These are phyloP conservation scores for Camponotus floridanus DNA, from an alignment of 1,140 invertebrate genomes.

Conservation along the genomic window DNA sequence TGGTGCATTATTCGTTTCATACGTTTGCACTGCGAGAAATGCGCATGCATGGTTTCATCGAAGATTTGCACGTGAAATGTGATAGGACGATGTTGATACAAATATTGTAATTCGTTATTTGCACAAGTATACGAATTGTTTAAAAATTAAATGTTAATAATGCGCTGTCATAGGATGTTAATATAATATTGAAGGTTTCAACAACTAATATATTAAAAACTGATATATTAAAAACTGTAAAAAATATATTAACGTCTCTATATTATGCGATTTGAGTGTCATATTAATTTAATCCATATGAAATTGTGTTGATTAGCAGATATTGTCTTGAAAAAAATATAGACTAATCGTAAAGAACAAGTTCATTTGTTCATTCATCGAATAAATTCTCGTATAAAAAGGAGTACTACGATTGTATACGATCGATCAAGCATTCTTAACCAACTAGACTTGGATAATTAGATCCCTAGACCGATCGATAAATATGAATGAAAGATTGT, in stretches of 20 bases:
- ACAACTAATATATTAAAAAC: background rate
- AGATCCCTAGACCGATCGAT: constrained; percentile 31
- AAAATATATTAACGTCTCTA: background rate
- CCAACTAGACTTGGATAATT: constrained; percentile 31
- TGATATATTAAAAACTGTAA: background rate
- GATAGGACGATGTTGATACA: constrained; percentile 3
- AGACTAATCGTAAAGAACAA: background rate
- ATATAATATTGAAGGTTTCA: background rate
- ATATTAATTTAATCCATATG: background rate
- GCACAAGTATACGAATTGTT: constrained; percentile 4
- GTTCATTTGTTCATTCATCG: background rate
- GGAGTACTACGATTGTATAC: background rate
- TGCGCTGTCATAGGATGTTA: background rate
- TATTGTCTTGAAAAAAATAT: background rate
- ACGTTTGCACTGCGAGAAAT: constrained; percentile 39
- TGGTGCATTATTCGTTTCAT: constrained; percentile 36
- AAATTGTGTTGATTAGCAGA: background rate
- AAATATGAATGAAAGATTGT: constrained; percentile 49
- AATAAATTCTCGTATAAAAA: background rate
- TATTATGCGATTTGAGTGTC: background rate
- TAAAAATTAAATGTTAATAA: constrained; percentile 22
- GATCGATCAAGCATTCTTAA: constrained; percentile 48
- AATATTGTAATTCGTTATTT: constrained; percentile 21
- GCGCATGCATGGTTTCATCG: constrained; percentile 35
- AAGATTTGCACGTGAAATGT: constrained; percentile 45